These are phyloP conservation scores for Allacma fusca DNA, from an alignment of 2,888 invertebrate species.

Conservation along the genomic window DNA sequence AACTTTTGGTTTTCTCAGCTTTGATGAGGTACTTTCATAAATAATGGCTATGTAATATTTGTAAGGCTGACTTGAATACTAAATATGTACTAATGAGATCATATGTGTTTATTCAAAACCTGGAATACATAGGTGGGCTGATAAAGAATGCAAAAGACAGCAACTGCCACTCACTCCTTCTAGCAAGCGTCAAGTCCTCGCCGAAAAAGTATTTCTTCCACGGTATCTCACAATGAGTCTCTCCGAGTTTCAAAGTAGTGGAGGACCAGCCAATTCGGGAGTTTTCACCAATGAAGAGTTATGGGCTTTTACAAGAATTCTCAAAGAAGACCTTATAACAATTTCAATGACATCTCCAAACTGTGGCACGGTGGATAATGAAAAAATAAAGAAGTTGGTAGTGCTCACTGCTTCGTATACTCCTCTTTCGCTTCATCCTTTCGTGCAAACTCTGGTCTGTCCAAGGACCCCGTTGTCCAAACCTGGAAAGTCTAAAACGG, in stretches of 20 bases:
- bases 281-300: conserved; percentile 38
- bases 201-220: conserved; percentile 70
- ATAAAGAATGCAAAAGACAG: conserved; percentile 69
- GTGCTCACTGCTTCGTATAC: not conserved
- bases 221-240: conserved; percentile 72
- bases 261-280: conserved; percentile 54
- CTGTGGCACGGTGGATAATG: not conserved
- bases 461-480: conserved; percentile 11
- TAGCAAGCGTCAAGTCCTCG: conserved; percentile 69
- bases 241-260: conserved; percentile 43
- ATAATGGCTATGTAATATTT: too few species aligned
- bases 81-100: too few species aligned
- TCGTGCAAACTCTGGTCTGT: not conserved
- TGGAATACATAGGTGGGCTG: conserved; percentile 69
- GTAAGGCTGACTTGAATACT: too few species aligned
- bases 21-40: conserved; percentile 56
- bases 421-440: conserved; percentile 21
- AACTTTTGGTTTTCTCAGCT: conserved; percentile 63
- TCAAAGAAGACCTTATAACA: conserved; percentile 15
- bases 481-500: not conserved
- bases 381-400: conserved; percentile 5
- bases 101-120: too few species aligned
- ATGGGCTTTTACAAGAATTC: conserved; percentile 18
- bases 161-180: conserved; percentile 67
- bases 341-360: conserved; percentile 8